Evolutionary conservation across 2,113 vertebrate species (phyloP).

Genomic region (Physeter macrocephalus): DNA sequence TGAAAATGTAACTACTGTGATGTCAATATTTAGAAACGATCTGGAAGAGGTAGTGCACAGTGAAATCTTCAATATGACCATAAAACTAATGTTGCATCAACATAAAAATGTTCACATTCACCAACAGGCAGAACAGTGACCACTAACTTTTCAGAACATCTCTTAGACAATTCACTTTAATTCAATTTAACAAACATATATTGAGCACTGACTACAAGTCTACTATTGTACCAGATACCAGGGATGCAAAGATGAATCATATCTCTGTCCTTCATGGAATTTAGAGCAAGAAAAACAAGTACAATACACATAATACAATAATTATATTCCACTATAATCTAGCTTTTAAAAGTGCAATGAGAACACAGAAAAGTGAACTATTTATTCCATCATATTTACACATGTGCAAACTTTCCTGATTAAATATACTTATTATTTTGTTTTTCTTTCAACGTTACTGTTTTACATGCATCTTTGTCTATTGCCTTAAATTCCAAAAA

Average conservation of each 20-base stretch:
- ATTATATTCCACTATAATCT: neutral
- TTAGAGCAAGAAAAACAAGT: conserved; percentile 16
- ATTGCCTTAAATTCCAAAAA: conserved; percentile 6
- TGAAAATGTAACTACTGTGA: conserved; percentile 59
- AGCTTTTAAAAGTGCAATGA: neutral
- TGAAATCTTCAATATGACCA: conserved; percentile 65
- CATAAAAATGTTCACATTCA: conserved; percentile 62
- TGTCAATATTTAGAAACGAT: conserved; percentile 66
- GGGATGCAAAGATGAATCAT: conserved; percentile 17
- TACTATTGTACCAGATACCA: neutral
- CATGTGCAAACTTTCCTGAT: neutral
- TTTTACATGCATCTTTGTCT: neutral
- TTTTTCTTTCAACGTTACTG: neutral
- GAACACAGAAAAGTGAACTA: neutral
- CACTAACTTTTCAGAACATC: conserved; percentile 53
- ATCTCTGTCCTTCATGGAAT: neutral
- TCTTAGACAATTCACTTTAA: conserved; percentile 58
- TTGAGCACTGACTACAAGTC: neutral
- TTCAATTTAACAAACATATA: conserved; percentile 47
- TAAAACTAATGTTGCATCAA: conserved; percentile 70
- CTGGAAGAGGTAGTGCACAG: conserved; percentile 42
- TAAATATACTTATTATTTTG: conserved; percentile 18
- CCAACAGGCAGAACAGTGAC: conserved; percentile 42
- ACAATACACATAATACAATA: neutral
- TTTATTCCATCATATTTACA: neutral